A percentile compares a stretch with the other conserved stretches of the same genome.
phyloP scores from a whole-genome alignment of 2,113 vertebrate species.

The Pavo muticus region DNA sequence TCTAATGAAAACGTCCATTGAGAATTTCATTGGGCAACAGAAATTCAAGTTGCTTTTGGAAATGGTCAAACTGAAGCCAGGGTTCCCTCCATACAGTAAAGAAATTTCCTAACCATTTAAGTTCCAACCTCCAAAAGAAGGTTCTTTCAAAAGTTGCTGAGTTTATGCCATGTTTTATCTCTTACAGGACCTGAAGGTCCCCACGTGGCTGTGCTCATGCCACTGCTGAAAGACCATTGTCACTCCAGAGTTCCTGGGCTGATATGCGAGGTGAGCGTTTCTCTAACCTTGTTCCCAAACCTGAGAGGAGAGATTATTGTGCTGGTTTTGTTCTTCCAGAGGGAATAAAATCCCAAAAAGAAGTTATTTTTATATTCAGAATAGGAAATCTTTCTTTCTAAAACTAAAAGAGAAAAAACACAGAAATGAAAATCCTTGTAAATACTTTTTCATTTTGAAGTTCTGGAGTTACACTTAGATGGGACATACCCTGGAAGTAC shows the following conservation, averaged over 20 bases:
- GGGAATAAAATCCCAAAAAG: neutral
- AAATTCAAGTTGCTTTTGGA: neutral
- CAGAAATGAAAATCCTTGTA: neutral
- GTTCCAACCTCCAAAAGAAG: neutral
- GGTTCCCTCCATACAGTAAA: neutral
- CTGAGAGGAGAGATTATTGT: neutral
- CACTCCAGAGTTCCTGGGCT: slow-evolving; percentile 32
- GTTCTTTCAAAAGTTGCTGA: neutral
- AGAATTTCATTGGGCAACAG: neutral
- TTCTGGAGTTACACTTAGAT: neutral
- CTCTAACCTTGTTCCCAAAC: neutral
- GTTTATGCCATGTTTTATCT: neutral
- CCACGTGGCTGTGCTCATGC: neutral
- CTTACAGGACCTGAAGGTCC: neutral
- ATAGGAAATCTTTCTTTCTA: neutral
- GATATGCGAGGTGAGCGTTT: neutral
- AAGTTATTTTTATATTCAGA: neutral
- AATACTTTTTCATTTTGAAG: neutral
- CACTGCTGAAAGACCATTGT: slow-evolving; percentile 35
- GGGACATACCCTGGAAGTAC: neutral
- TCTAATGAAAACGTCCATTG: neutral
- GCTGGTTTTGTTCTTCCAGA: neutral
- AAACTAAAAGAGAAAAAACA: neutral
- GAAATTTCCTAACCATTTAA: too few species aligned
- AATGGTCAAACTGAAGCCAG: neutral